Evolutionary conservation across 2,888 invertebrate species (phyloP).

Genomic region (Ceramica pisi): DNA sequence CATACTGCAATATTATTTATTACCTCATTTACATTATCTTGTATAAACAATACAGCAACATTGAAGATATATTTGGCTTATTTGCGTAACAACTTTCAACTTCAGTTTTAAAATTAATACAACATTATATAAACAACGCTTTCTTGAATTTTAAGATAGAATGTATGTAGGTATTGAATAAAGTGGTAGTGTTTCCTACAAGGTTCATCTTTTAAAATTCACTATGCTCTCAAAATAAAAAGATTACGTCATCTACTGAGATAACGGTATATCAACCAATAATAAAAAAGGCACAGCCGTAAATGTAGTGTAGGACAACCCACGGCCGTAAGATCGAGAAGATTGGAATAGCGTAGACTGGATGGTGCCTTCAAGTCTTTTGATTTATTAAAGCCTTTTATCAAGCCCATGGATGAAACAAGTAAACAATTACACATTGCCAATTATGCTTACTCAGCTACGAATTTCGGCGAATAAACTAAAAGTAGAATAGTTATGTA

Average conservation of each 20-base stretch:
- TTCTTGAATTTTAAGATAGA: slow-evolving; percentile 22
- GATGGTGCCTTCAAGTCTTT: background rate
- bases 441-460: background rate
- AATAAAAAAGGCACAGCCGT: background rate
- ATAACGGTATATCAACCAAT: slow-evolving; percentile 10
- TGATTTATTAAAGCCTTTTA: background rate
- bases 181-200: background rate
- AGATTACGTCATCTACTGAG: slow-evolving; percentile 7
- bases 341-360: background rate
- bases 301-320: slow-evolving; percentile 1
- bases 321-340: background rate
- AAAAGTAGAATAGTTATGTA: background rate
- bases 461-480: background rate
- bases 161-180: slow-evolving; percentile 6
- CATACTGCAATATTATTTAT: slow-evolving; percentile 31
- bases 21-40: slow-evolving; percentile 20
- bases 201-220: slow-evolving; percentile 5
- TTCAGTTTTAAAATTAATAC: too few relatives aligned
- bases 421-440: background rate
- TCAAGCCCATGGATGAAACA: too few relatives aligned
- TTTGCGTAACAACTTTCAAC: slow-evolving; percentile 22
- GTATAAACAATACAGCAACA: slow-evolving; percentile 10
- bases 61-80: background rate
- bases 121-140: slow-evolving; percentile 10
- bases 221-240: slow-evolving; percentile 1